phyloP scores from a whole-genome alignment of 2,797 vertebrate species.

The Vultur gryphus region DNA sequence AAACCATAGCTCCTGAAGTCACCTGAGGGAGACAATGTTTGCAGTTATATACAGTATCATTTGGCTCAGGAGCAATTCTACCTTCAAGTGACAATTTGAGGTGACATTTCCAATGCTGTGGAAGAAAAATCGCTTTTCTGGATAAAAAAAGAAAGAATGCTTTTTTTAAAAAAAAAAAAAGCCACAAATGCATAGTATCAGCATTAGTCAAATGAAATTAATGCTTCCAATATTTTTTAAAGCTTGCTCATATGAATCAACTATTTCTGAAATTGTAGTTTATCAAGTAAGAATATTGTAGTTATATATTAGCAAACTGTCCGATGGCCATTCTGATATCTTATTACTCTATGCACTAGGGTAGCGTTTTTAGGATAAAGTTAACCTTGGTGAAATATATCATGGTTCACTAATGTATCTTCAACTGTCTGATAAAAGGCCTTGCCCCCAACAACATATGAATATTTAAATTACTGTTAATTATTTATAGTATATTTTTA shows the following conservation, averaged over 20 bases:
- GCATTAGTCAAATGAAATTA: constrained; percentile 71
- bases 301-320: constrained; percentile 74
- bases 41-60: background rate
- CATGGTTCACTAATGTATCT: constrained; percentile 53
- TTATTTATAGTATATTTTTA: constrained; percentile 81
- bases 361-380: constrained; percentile 69
- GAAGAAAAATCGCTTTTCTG: constrained; percentile 19
- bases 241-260: constrained; percentile 54
- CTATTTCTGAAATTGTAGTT: constrained; percentile 59
- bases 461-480: constrained; percentile 90
- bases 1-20: background rate
- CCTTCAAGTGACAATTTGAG: constrained; percentile 3
- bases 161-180: background rate
- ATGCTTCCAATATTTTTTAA: constrained; percentile 66
- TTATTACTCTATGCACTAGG: constrained; percentile 53
- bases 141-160: background rate
- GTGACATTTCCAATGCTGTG: constrained; percentile 20
- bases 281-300: constrained; percentile 61
- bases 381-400: constrained; percentile 65
- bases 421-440: constrained; percentile 80
- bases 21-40: background rate
- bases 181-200: constrained; percentile 42
- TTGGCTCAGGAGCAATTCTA: constrained; percentile 30
- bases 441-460: constrained; percentile 83
- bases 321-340: constrained; percentile 63